These are phyloP conservation scores for Drosophila tani DNA, from an alignment of 1,140 invertebrate species.

Conservation along the genomic window DNA sequence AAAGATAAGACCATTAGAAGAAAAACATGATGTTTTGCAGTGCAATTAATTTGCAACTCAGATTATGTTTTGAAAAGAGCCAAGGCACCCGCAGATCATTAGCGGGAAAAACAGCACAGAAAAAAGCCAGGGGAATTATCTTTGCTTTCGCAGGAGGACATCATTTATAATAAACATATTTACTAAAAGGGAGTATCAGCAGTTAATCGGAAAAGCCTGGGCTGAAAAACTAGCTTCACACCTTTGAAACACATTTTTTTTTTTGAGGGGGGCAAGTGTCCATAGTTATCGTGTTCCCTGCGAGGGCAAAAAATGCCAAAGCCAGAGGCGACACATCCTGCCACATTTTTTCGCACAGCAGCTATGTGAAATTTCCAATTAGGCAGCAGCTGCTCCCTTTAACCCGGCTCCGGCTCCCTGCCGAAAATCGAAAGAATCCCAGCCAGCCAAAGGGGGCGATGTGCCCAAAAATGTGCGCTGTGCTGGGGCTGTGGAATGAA, in stretches of 20 bases:
- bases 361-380: slow-evolving; percentile 70
- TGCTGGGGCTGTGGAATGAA: slow-evolving; percentile 54
- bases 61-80: background rate
- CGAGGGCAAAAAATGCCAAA: slow-evolving; percentile 15
- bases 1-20: no score
- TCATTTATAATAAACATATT: background rate
- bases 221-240: background rate
- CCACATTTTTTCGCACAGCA: slow-evolving; percentile 53
- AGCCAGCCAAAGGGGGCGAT: background rate
- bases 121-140: background rate
- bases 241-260: no score
- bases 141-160: background rate
- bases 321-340: slow-evolving; percentile 42
- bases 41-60: background rate
- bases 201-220: background rate
- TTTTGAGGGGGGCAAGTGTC: background rate
- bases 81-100: background rate
- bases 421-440: slow-evolving; percentile 62
- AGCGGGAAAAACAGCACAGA: background rate
- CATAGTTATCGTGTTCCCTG: background rate
- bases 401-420: slow-evolving; percentile 41
- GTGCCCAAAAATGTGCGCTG: slow-evolving; percentile 36
- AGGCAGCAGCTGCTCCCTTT: slow-evolving; percentile 71
- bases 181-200: background rate
- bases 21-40: background rate